Evolutionary conservation across 2,888 invertebrate genomes (phyloP).

Genomic region (Caenorhabditis auriculariae): DNA sequence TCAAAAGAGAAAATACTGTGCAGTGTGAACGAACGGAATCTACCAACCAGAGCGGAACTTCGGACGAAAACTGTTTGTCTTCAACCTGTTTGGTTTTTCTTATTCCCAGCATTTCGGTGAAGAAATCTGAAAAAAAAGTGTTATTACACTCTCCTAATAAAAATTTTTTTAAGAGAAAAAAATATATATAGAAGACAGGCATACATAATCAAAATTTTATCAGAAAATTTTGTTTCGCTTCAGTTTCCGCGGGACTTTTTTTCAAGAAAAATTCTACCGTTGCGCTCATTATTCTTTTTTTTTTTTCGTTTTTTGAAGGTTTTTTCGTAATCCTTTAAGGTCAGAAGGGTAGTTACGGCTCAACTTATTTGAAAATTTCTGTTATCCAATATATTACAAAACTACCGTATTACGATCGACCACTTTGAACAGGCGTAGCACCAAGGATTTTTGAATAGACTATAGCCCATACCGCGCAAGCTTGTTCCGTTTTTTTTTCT

Average conservation of each 20-base stretch:
- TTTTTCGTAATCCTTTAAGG: background rate
- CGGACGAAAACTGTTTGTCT: conserved; percentile 4
- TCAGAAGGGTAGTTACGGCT: too few relatives aligned
- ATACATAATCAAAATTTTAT: too few relatives aligned
- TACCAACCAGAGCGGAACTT: conserved; percentile 23
- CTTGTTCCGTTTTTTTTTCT: background rate
- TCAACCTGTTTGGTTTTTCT: conserved; percentile 5
- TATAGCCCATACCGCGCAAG: too few relatives aligned
- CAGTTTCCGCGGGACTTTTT: background rate
- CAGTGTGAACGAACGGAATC: conserved; percentile 2
- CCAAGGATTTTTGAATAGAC: too few relatives aligned
- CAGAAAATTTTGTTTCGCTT: background rate
- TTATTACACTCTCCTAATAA: background rate
- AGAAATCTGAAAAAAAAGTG: conserved; percentile 20
- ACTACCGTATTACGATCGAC: too few relatives aligned
- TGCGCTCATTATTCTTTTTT: background rate
- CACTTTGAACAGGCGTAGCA: too few relatives aligned
- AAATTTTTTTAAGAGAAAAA: too few relatives aligned
- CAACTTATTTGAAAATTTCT: too few relatives aligned
- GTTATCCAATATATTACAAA: too few relatives aligned
- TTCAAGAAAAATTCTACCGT: background rate
- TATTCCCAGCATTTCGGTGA: conserved; percentile 16
- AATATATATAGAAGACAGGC: too few relatives aligned
- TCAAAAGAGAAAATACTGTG: conserved; percentile 1
- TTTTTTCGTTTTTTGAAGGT: background rate